Evolutionary conservation across 2,113 vertebrate species (phyloP), one percentile per base, ranked within the genome.

Genomic region (Barbus barbus): DNA sequence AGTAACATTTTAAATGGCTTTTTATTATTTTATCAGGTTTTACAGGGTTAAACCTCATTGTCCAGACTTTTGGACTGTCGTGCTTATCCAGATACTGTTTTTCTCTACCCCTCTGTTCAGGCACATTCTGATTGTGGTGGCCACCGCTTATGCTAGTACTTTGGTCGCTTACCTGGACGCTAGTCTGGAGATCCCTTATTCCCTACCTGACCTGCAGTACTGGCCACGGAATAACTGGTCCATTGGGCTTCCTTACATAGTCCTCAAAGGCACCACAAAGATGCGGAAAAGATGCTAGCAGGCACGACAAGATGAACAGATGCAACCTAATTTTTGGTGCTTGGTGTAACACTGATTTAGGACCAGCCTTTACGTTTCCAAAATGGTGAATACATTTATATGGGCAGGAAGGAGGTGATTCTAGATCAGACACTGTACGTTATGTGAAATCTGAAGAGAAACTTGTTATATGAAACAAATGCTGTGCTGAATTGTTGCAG

Each of bases 121-220:
- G 98, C 97, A 99, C 0, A 93, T 99, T 61, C 92, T 97, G 86
- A 99, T 98, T 76, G 96, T 95, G 87, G 22, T 97, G 18, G 93
- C 96, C 11, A 94, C 97, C 24, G 94, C 96, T 0, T 95, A 98
- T 0, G 93, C 84, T 81, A 95, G 91, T 48, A 96, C 95, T 0
- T 85, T 96, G 28, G 90, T 98, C 75, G 95, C 96, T 46, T 94
- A 96, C 92, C 90, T 98, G 28, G 94, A 99, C 0, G 93, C 96
- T 85, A 83, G 0, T 46, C 92, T 93, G 0, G 97, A 98, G 92
- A 95, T 97, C 86, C 97, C 96, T 0, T 90, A 92, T 0, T 91
- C 94, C 0, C 91, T 93, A n/a, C 95, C 97, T 0, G 93, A 92
- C 81, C 81, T 99, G 9, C 91, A 89, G 65, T 99, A 96, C 84